phyloP scores from a whole-genome alignment of 2,888 invertebrate genomes.

The Digitonthophagus gazella region DNA sequence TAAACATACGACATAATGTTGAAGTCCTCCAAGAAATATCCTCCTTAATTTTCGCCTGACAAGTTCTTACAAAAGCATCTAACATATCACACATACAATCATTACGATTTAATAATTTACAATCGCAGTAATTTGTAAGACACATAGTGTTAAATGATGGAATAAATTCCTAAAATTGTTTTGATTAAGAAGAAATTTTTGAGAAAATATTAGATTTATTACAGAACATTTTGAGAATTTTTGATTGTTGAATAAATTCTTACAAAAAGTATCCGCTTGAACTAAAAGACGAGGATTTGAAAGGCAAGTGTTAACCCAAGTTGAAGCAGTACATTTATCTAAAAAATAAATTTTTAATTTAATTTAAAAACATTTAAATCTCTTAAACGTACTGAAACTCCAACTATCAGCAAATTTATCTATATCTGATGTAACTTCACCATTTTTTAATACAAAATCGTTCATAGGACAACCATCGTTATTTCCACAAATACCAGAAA shows the following conservation, averaged over 20 bases:
- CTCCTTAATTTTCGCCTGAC: background rate
- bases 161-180: too few relatives aligned
- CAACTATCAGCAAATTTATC: slow-evolving; percentile 10
- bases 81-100: slow-evolving; percentile 19
- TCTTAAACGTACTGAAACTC: background rate
- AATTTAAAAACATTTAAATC: too few relatives aligned
- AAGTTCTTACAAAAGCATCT: slow-evolving; percentile 16
- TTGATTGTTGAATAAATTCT: background rate
- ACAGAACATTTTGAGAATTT: background rate
- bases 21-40: slow-evolving; percentile 10
- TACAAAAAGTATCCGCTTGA: background rate
- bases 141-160: background rate
- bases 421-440: background rate
- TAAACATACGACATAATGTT: slow-evolving; percentile 16
- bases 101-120: background rate
- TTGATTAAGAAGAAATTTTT: too few relatives aligned
- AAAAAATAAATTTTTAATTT: too few relatives aligned
- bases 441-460: background rate
- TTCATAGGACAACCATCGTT: background rate
- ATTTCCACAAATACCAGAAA: background rate
- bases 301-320: too few relatives aligned
- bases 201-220: too few relatives aligned
- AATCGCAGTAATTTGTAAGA: slow-evolving; percentile 13
- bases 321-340: too few relatives aligned
- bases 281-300: background rate